These are phyloP conservation scores for Nasonia longicornis DNA, from an alignment of 1,140 invertebrate species.

Conservation along the genomic window DNA sequence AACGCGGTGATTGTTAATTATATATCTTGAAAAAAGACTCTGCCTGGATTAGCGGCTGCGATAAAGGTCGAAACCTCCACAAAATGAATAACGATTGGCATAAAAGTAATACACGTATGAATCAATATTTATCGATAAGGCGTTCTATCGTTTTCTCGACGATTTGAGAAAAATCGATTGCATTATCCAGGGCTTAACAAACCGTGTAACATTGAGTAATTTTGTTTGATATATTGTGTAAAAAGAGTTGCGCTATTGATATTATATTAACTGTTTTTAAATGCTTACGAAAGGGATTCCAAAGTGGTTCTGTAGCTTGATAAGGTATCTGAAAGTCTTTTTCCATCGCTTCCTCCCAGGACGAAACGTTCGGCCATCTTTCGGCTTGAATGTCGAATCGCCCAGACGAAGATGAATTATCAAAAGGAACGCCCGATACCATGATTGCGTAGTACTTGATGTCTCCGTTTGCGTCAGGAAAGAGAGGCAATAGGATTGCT, in stretches of 20 bases:
- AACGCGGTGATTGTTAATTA: too few relatives aligned
- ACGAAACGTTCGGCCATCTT: slow-evolving; percentile 53
- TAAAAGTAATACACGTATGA: not conserved
- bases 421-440: slow-evolving; percentile 51
- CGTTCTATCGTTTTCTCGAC: not conserved
- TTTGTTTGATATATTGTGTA: too few relatives aligned
- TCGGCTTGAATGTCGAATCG: slow-evolving; percentile 48
- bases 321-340: slow-evolving; percentile 58
- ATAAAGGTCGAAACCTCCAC: too few relatives aligned
- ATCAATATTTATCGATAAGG: not conserved
- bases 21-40: too few relatives aligned
- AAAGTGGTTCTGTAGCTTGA: slow-evolving; percentile 55
- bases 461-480: slow-evolving; percentile 54
- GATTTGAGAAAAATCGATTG: not conserved
- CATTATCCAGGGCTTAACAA: not conserved
- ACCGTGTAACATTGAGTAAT: not conserved
- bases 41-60: too few relatives aligned
- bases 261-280: not conserved
- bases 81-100: not conserved
- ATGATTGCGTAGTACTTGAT: slow-evolving; percentile 62
- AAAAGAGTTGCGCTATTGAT: not conserved
- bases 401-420: slow-evolving; percentile 42
- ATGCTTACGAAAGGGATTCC: slow-evolving; percentile 56
- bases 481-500: slow-evolving; percentile 59
- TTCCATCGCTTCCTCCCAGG: slow-evolving; percentile 59